These are phyloP conservation scores for Oeneis ivallda DNA, from an alignment of 2,888 invertebrate species.

Conservation along the genomic window DNA sequence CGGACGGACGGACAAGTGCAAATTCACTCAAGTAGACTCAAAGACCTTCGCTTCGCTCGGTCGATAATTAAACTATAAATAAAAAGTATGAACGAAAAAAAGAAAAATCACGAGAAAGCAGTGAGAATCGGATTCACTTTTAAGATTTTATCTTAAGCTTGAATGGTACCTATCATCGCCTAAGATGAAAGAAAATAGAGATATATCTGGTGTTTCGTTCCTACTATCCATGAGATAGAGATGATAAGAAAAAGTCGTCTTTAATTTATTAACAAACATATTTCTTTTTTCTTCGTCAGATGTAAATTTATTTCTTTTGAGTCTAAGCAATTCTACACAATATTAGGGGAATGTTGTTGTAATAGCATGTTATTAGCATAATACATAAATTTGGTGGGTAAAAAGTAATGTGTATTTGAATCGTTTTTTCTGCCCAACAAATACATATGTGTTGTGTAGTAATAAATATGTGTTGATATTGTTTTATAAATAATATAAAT, in stretches of 20 bases:
- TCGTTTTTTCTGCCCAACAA: neutral
- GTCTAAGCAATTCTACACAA: neutral
- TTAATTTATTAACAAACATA: neutral
- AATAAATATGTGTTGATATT: neutral
- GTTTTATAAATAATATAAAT: neutral
- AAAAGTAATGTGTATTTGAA: neutral
- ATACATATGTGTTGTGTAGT: too few species aligned
- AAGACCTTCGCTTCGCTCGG: too few species aligned
- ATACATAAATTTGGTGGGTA: neutral
- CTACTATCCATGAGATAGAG: neutral
- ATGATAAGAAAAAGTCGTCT: neutral
- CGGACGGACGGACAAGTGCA: too few species aligned
- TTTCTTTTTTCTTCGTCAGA: neutral
- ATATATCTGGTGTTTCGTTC: neutral
- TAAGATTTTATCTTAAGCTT: constrained; percentile 15
- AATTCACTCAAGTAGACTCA: too few species aligned
- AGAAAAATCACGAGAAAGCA: neutral
- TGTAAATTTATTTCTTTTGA: neutral
- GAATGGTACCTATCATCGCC: constrained; percentile 8
- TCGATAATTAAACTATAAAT: neutral
- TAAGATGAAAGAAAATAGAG: constrained; percentile 12
- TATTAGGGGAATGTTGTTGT: neutral
- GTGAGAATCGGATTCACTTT: neutral
- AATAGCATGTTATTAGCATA: neutral
- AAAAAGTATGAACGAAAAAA: neutral